Percentiles rank a stretch among this genome's conserved stretches.
These are phyloP conservation scores for Helicoverpa armigera DNA, from an alignment of 1,140 invertebrate genomes.

Conservation along the genomic window DNA sequence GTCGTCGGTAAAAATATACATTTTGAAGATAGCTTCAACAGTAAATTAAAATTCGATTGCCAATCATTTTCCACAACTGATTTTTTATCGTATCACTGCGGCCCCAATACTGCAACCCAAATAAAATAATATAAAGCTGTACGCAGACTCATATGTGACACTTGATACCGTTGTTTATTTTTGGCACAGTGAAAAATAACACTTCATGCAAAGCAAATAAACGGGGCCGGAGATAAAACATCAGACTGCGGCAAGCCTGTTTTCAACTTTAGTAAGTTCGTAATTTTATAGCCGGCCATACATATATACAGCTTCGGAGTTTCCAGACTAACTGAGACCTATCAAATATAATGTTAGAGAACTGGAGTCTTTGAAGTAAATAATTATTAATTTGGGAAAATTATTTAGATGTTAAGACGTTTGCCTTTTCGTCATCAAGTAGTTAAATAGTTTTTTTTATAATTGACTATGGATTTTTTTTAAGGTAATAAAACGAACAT, in stretches of 20 bases:
- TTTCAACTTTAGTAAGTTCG: constrained; percentile 39
- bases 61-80: background rate
- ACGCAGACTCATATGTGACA: constrained; percentile 14
- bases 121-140: constrained; percentile 31
- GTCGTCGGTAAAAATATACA: no score
- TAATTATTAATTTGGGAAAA: background rate
- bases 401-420: no score
- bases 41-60: no score
- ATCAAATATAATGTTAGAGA: background rate
- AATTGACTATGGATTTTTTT: no score
- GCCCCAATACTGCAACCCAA: background rate
- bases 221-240: constrained; percentile 50
- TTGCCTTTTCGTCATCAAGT: background rate
- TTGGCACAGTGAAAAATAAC: constrained; percentile 39
- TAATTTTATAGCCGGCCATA: constrained; percentile 41
- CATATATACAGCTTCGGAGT: constrained; percentile 1
- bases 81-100: background rate
- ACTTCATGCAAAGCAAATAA: constrained; percentile 53
- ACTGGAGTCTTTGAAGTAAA: background rate
- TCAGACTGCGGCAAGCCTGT: constrained; percentile 11
- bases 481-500: no score
- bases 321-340: background rate
- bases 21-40: background rate
- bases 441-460: no score
- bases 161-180: constrained; percentile 32